Evolutionary conservation across 2,888 invertebrate genomes (phyloP), one percentile per base, ranked within the genome.

Genomic region (Tachina grossa): DNA sequence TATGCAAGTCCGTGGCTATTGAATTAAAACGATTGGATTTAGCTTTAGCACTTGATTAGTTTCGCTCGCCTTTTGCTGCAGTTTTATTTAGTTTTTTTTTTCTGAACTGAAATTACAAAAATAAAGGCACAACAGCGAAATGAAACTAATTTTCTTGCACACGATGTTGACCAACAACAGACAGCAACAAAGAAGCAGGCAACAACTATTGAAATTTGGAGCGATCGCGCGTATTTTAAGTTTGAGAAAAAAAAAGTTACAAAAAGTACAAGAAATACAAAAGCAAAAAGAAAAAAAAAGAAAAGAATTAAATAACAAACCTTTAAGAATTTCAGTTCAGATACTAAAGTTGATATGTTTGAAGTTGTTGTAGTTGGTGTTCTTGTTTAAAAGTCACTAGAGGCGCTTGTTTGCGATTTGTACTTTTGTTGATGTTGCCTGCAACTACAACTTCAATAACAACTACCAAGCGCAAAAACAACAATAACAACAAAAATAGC

Each of bases 141-240:
- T 91, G 90, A 91, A 91, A 91, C 92, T 92, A 92, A 92, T 92
- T 92, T 92, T 91, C 91, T 92, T 92, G 91, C 92, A 92, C 92
- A 92, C 91, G 92, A 91, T 89, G 90, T 85, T 85, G 85, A 85
- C 85, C 85, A 85, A 77, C 77, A 83, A 81, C 53, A 66, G 61
- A 57, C 65, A 87, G 87, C 85, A 69, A 81, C 65, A 71, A 65
- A 59, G 71, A 74, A 66, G 53, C 72, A 83, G 63, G 51, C n/a
- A 83, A 59, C 66, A 87, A 81, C 87, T 90, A 91, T 90, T 91
- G 89, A 90, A 90, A 90, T 90, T 90, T 87, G 89, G 89, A 88
- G 89, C 88, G 88, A 89, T 89, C 87, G 88, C 89, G 87, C 85
- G 84, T 78, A 75, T 72, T 81, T 84, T 72, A 9, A 16, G 47